Evolutionary conservation across 2,797 vertebrate genomes (phyloP), one percentile per base, ranked within the genome.

Genomic region (Pampus argenteus): DNA sequence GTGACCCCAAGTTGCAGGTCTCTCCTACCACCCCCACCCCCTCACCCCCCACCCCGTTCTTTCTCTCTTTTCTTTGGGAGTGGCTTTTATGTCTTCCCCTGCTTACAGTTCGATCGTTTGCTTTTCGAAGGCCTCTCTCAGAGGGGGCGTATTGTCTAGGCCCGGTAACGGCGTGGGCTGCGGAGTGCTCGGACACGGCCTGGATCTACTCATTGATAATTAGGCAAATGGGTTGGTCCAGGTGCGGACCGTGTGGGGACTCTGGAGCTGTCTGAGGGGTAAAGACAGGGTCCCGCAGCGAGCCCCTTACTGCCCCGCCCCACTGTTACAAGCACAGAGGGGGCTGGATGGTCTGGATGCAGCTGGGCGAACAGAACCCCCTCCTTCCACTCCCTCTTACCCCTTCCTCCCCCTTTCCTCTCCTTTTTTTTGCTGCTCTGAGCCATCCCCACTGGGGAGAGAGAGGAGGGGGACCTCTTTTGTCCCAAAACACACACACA

Each of bases 181-280:
- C 69, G 9, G 76, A 75, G 81, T n/a, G 81, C 85, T 86, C 72
- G 75, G 86, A 91, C 91, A 88, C 86, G 80, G 92, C 88, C 89
- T 78, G 67, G 88, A 84, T 89, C 84, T 72, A 50, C 87, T 84
- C 89, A 91, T 91, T 91, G 77, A 91, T 87, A 93, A 95, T 93
- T 92, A 93, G 90, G 91, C 88, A 94, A 91, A 93, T 93, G 87
- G 89, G 76, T 59, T 25, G 89, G 90, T 92, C 93, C 93, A 95
- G 94, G 94, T 95, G 94, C 92, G 88, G 85, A 88, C 88, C 81
- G 83, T 89, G 87, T 70, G 80, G 81, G 58, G 86, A 71, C 74
- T 79, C 73, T 77, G 75, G 80, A 67, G 80, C 76, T 67, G 82
- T 57, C 2, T 55, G 65, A 61, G 72, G 74, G 75, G 73, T 52